A percentile compares a stretch with the other conserved stretches of the same genome.
Evolutionary conservation across 2,113 vertebrate genomes (phyloP).

Genomic region (Vulpes vulpes): DNA sequence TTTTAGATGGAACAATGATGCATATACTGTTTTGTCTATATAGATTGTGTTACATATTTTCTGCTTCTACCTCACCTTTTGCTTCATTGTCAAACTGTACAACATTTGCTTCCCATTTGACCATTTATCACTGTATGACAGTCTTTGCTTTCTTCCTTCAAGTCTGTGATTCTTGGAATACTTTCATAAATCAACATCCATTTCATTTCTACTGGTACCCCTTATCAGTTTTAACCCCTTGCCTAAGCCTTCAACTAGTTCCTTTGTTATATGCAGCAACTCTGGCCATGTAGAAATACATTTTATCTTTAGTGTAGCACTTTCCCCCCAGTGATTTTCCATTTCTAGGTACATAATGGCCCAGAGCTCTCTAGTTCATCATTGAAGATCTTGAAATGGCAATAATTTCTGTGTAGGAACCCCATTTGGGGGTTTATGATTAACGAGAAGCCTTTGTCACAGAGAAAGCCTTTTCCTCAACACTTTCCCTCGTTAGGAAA

Average conservation of each 20-base stretch:
- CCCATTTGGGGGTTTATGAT: background rate
- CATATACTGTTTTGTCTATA: background rate
- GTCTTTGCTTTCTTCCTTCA: slow-evolving; percentile 40
- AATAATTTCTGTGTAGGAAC: background rate
- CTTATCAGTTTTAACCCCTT: slow-evolving; percentile 3
- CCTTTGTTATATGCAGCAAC: background rate
- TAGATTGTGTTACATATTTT: background rate
- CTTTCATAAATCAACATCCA: slow-evolving; percentile 40
- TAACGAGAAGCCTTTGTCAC: slow-evolving; percentile 17
- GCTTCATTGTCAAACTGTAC: slow-evolving; percentile 35
- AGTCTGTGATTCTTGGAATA: slow-evolving; percentile 23
- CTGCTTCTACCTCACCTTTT: background rate
- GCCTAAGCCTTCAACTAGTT: background rate
- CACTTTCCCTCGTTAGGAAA: background rate
- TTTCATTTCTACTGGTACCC: background rate
- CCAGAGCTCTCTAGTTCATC: background rate
- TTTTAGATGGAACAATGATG: background rate
- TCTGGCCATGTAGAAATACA: slow-evolving; percentile 37
- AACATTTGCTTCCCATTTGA: slow-evolving; percentile 23
- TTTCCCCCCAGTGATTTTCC: slow-evolving; percentile 17
- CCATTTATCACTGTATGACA: background rate
- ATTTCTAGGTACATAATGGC: background rate
- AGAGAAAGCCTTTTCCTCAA: background rate
- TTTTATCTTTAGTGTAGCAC: background rate
- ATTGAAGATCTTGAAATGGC: slow-evolving; percentile 25